These are phyloP conservation scores for Pristionchus fissidentatus DNA, from an alignment of 2,888 invertebrate species.

Conservation along the genomic window DNA sequence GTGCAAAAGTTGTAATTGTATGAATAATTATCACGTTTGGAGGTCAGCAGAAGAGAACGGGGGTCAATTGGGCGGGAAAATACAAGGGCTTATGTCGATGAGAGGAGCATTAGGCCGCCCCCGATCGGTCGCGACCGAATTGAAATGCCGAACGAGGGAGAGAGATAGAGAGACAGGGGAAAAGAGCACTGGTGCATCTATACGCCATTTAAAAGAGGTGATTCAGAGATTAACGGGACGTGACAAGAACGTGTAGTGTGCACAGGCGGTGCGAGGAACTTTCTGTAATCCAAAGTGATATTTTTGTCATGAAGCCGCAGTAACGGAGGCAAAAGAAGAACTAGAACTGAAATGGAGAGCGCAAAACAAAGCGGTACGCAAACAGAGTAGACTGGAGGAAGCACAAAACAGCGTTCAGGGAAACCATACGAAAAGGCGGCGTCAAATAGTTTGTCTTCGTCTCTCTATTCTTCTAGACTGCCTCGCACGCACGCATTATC, in stretches of 20 bases:
- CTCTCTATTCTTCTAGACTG: too few species aligned
- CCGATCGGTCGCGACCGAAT: constrained; percentile 26
- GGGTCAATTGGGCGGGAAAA: constrained; percentile 33
- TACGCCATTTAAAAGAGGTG: constrained; percentile 24
- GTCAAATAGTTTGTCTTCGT: too few species aligned
- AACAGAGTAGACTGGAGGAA: not conserved
- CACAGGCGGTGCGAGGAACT: constrained; percentile 12
- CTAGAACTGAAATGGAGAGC: not conserved
- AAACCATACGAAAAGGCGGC: too few species aligned
- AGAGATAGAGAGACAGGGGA: not conserved
- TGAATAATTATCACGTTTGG: too few species aligned
- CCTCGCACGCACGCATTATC: constrained; percentile 27
- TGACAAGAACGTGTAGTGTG: constrained; percentile 3
- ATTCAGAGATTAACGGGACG: constrained; percentile 38
- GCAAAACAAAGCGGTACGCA: too few species aligned
- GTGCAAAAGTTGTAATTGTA: too few species aligned
- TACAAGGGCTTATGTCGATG: not conserved
- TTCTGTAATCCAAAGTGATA: not conserved
- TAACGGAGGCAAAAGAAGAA: not conserved
- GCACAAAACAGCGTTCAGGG: too few species aligned
- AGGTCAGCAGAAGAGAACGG: too few species aligned
- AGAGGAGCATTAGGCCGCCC: constrained; percentile 6
- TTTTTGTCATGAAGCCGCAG: too few species aligned
- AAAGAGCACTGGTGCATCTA: constrained; percentile 25
- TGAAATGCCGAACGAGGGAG: constrained; percentile 18